These are phyloP conservation scores for Cercopithecus mitis DNA, from an alignment of 2,797 vertebrate genomes.

Conservation along the genomic window DNA sequence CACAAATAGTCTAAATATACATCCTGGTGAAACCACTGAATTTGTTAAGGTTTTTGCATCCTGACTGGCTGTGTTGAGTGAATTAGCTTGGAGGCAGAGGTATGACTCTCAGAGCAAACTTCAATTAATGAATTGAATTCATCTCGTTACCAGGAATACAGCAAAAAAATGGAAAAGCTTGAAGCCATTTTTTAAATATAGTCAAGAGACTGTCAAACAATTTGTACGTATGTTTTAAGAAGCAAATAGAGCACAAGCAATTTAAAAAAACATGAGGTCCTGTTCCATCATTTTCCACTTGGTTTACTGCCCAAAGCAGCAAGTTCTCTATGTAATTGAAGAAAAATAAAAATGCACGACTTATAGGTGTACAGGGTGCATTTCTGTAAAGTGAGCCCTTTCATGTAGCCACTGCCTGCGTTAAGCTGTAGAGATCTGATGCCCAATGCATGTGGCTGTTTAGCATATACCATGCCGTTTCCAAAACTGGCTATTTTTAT, in stretches of 20 bases:
- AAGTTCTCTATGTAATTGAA: neutral
- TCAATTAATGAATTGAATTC: neutral
- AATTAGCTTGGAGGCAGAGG: neutral
- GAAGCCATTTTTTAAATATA: neutral
- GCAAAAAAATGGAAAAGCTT: neutral
- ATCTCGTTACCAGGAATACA: neutral
- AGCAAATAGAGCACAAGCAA: neutral
- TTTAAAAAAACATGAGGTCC: neutral
- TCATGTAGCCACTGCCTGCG: fast-evolving
- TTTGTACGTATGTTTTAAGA: neutral
- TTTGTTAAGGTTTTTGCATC: neutral
- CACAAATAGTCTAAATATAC: neutral
- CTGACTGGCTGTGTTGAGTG: fast-evolving
- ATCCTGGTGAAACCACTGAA: neutral
- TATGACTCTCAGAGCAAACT: neutral
- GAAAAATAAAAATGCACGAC: neutral
- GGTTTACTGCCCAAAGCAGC: neutral
- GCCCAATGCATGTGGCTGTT: fast-evolving
- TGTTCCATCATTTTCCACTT: no score
- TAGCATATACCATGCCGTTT: fast-evolving
- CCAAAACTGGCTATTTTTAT: neutral
- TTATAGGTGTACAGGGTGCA: no score
- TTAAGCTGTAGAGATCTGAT: neutral
- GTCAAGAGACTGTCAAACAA: neutral
- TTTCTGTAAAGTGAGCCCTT: neutral